phyloP scores from a whole-genome alignment of 2,797 vertebrate genomes.

The Taenioides sp. region DNA sequence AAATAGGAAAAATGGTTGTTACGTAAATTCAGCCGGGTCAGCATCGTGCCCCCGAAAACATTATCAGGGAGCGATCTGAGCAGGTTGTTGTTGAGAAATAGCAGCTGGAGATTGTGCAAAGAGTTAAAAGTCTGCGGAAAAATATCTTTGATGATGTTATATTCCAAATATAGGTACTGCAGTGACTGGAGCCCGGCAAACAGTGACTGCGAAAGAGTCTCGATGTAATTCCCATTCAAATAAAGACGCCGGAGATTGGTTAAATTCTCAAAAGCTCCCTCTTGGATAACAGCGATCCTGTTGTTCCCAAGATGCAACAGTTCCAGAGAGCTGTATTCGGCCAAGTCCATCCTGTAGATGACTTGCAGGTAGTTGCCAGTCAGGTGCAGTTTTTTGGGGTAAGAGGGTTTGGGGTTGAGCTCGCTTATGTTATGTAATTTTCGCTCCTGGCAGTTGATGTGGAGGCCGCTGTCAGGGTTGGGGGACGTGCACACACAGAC shows the following conservation, averaged over 20 bases:
- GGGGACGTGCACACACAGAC: constrained; percentile 93
- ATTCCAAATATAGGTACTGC: constrained; percentile 98
- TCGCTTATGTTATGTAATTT: constrained; percentile 93
- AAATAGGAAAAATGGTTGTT: constrained; percentile 97
- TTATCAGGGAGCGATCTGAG: constrained; percentile 89
- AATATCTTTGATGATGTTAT: constrained; percentile 97
- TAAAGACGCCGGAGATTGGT: constrained; percentile 94
- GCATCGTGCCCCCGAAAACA: constrained; percentile 90
- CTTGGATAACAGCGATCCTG: constrained; percentile 91
- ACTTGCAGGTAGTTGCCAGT: constrained; percentile 95
- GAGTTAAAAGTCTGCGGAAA: constrained; percentile 89
- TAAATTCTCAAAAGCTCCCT: constrained; percentile 93
- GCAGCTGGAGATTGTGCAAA: constrained; percentile 90
- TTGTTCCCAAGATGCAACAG: constrained; percentile 96
- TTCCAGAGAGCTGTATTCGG: constrained; percentile 91
- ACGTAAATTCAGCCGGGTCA: constrained; percentile 93
- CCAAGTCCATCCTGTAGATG: constrained; percentile 87
- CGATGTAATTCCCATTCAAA: constrained; percentile 97
- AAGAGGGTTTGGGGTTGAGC: constrained; percentile 90
- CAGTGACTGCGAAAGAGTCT: constrained; percentile 88
- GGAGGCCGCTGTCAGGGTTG: constrained; percentile 91
- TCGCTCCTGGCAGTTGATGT: constrained; percentile 95
- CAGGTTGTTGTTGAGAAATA: constrained; percentile 97
- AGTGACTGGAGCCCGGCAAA: constrained; percentile 91
- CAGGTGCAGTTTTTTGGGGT: constrained; percentile 96